Conservation (phyloP, 2,888 invertebrate species). For the Barypeithes pellucidus region DNA sequence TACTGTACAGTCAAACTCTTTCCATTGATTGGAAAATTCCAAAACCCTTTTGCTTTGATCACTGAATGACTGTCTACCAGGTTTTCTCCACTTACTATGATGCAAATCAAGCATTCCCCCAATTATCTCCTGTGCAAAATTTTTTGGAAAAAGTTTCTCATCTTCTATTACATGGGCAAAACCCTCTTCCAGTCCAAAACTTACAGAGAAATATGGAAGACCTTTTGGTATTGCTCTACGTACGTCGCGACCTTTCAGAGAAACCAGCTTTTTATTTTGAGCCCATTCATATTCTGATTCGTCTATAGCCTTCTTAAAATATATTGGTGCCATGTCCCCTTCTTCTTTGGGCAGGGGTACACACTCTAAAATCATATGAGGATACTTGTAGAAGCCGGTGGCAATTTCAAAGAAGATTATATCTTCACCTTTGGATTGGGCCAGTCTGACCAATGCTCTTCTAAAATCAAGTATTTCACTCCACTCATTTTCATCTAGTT, state of each 20-base stretch:
- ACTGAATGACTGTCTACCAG: slow-evolving; percentile 82
- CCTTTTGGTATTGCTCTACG: slow-evolving; percentile 91
- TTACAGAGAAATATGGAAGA: slow-evolving; percentile 94
- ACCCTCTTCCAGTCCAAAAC: slow-evolving; percentile 92
- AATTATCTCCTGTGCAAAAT: slow-evolving; percentile 96
- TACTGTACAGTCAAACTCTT: slow-evolving; percentile 76
- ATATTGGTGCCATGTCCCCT: slow-evolving; percentile 93
- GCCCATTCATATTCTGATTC: slow-evolving; percentile 98
- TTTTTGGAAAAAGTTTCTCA: slow-evolving; percentile 86
- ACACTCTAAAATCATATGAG: slow-evolving; percentile 93
- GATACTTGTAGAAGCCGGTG: slow-evolving; percentile 77
- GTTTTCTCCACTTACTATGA: slow-evolving; percentile 89
- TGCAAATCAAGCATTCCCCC: slow-evolving; percentile 95
- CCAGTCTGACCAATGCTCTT: slow-evolving; percentile 86
- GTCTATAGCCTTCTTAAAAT: slow-evolving; percentile 97
- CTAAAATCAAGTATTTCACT: slow-evolving; percentile 88
- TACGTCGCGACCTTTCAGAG: slow-evolving; percentile 80
- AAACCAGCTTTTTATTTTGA: slow-evolving; percentile 92
- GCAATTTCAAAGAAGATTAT: slow-evolving; percentile 94
- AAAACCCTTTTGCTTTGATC: slow-evolving; percentile 84
- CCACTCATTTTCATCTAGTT: slow-evolving; percentile 96
- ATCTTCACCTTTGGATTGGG: slow-evolving; percentile 81
- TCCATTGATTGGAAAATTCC: slow-evolving; percentile 82
- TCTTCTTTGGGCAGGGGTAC: slow-evolving; percentile 88
- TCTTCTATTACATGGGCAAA: slow-evolving; percentile 99